Conservation (phyloP, 2,113 vertebrate species). For the Dendrocopos noguchii region DNA sequence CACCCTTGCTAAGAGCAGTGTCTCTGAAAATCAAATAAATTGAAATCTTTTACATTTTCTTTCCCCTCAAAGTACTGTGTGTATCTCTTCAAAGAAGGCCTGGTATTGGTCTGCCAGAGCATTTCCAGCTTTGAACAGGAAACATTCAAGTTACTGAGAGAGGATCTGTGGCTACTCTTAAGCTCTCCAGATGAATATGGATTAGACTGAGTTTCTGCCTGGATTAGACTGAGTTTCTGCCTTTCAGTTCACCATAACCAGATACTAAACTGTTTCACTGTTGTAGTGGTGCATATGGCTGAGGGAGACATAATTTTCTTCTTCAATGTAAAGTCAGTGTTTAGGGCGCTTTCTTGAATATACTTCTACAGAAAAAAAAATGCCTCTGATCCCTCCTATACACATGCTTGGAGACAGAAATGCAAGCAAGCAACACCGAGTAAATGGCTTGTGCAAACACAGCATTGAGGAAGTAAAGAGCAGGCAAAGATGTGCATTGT, state of each 20-base stretch:
- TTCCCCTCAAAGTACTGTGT: accelerated
- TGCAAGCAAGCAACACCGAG: background rate
- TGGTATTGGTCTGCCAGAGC: accelerated
- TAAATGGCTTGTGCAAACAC: background rate
- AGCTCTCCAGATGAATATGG: background rate
- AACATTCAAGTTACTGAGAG: background rate
- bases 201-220: too few species aligned
- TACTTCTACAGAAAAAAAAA: background rate
- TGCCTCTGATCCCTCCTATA: background rate
- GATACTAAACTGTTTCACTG: background rate
- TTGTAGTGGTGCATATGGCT: background rate
- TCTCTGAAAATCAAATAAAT: background rate
- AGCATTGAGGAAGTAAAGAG: background rate
- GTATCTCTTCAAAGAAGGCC: background rate
- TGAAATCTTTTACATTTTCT: background rate
- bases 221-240: background rate
- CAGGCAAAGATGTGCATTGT: background rate
- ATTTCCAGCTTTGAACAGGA: background rate
- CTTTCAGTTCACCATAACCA: background rate
- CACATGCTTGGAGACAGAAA: background rate
- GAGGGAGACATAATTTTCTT: background rate
- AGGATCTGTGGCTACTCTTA: background rate
- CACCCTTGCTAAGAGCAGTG: background rate
- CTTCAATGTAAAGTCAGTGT: background rate
- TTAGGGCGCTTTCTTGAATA: background rate